Base-by-base conservation (phyloP, 1,140 invertebrate genomes). In the Ectropis grisescens region DNA sequence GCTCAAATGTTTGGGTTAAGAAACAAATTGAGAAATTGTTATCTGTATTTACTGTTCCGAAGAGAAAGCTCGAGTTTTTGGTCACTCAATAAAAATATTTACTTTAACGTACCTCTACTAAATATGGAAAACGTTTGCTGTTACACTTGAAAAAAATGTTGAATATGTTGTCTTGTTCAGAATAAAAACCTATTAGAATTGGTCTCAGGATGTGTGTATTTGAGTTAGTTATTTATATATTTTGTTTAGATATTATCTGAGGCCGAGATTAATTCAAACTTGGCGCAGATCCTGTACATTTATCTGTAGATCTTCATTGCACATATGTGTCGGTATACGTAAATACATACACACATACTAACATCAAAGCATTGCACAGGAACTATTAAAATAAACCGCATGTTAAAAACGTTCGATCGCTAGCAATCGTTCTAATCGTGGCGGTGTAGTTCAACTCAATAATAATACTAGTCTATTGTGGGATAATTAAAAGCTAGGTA, bases 401-500 rank as follows among this genome's bases (percentile, higher is more conserved):
- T 47, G 56, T n/a, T n/a, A 58, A 58, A 58, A 45, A 59, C 58
- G 45, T 57, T 44, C 41, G 43, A 62, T 56, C 46, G 51, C 48
- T 42, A 56, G 48, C 50, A 47, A 57, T 65, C 54, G 67, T 58
- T 58, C 67, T 47, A 49, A 61, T 71, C 58, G 58, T 54, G 67
- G 48, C 50, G 36, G 35, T 25, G 41, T 47, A 30, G 56, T 56
- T 64, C 61, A 58, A n/a, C n/a, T n/a, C n/a, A n/a, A n/a, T n/a
- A n/a, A n/a, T n/a, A n/a, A n/a, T n/a, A n/a, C n/a, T n/a, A n/a
- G n/a, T n/a, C n/a, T 49, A 37, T 40, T 51, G 50, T 38, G 47
- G 46, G 47, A 49, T 62, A 68, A 71, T 67, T 66, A 62, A 65
- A 55, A 52, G 43, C n/a, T n/a, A n/a, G n/a, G n/a, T n/a, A n/a